Evolutionary conservation across 2,888 invertebrate species (phyloP), one percentile per base, ranked within the genome.

Genomic region (Mamestra brassicae): DNA sequence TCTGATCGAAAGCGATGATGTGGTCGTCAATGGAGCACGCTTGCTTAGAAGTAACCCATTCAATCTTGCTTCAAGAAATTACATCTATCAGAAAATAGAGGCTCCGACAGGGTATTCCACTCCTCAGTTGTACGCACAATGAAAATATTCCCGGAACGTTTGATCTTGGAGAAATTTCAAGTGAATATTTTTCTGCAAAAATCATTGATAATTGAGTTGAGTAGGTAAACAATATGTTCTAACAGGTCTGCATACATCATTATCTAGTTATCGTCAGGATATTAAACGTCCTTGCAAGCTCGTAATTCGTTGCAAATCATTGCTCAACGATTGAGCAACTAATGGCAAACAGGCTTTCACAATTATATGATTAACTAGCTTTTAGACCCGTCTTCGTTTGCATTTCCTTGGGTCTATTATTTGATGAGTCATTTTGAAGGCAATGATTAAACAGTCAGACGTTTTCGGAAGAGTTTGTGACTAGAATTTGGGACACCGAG

Each of bases 341-440:
- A 66, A 70, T 63, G 70, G 58, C 57, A 67, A 74, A 68, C 26
- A 64, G 15, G 57, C 47, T 81, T 77, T 77, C 77, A 54, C 69
- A 81, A 81, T 72, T 65, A 69, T 61, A 66, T 64, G 63, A 73
- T 74, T 54, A 61, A 62, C 70, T 70, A 50, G 55, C 70, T 75
- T 64, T 64, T 74, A 66, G 54, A 74, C 42, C 10, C 8, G 54
- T 55, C 66, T 65, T 34, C 79, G 64, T 79, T 68, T 73, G 74
- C 52, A 42, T 74, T 80, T 74, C 80, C 80, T 74, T 60, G 60
- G 54, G 4, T 13, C 2, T n/a, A 45, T 80, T 58, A 67, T 78
- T 78, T 78, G 58, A 15, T 50, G 75, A 74, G 80, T 80, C 70
- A 72, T 13, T 65, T 64, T 15, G 38, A 17, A 42, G 36, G 38